These are phyloP conservation scores for Ethmia dodecea DNA, from an alignment of 2,888 invertebrate species.

Conservation along the genomic window DNA sequence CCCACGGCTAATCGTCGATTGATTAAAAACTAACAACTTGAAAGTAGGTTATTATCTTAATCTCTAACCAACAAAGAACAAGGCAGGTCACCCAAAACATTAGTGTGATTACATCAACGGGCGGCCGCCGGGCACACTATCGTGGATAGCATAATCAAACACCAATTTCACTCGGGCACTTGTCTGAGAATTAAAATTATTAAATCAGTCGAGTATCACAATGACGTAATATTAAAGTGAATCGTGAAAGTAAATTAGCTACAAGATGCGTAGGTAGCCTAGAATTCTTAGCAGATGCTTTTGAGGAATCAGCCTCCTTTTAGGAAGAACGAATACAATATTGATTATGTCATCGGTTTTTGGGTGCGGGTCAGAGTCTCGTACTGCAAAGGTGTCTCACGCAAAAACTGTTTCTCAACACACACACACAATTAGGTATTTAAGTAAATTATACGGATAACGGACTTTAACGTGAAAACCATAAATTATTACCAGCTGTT, in stretches of 20 bases:
- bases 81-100: neutral
- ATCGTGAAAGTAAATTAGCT: constrained; percentile 49
- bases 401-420: too few species aligned
- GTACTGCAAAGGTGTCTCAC: too few species aligned
- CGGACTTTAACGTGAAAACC: too few species aligned
- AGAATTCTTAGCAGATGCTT: too few species aligned
- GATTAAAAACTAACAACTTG: neutral
- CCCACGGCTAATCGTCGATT: too few species aligned
- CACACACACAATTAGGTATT: too few species aligned
- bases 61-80: neutral
- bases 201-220: constrained; percentile 26
- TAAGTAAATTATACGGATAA: too few species aligned
- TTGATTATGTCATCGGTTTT: too few species aligned
- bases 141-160: constrained; percentile 20
- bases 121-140: constrained; percentile 19
- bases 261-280: constrained; percentile 6
- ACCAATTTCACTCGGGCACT: constrained; percentile 26
- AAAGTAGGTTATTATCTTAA: neutral
- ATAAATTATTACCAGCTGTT: too few species aligned
- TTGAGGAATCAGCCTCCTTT: too few species aligned
- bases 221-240: constrained; percentile 40
- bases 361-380: too few species aligned
- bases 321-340: too few species aligned
- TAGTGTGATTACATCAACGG: constrained; percentile 11
- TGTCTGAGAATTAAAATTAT: constrained; percentile 31